Conservation (phyloP, 2,797 vertebrate genomes). For the Graptemys geographica region DNA sequence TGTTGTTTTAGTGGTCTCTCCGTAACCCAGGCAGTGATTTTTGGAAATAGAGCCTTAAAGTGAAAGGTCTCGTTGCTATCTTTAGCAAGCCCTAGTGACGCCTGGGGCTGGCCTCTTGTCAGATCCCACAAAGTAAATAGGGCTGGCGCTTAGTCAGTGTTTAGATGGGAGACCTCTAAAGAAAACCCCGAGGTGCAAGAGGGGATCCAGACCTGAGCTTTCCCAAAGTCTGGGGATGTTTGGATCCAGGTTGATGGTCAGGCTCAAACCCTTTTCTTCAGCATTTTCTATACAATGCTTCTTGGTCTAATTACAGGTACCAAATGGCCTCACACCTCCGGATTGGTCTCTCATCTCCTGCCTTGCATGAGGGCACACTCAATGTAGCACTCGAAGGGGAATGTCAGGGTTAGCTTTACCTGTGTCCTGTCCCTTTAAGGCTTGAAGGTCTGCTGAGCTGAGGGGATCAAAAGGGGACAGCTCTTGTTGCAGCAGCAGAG, state of each 20-base stretch:
- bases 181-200: not conserved
- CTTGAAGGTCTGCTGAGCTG: no score
- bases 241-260: not conserved
- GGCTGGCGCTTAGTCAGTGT: not conserved
- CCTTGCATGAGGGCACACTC: not conserved
- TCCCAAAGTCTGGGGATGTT: not conserved
- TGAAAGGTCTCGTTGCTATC: not conserved
- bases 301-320: not conserved
- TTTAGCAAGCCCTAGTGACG: no score
- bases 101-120: no score
- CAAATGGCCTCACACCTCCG: not conserved
- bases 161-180: not conserved
- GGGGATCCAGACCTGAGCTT: not conserved
- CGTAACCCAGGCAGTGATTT: accelerated
- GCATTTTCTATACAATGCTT: not conserved
- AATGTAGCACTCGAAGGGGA: not conserved
- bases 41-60: not conserved
- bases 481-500: no score
- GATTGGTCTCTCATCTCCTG: not conserved
- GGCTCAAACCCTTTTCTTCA: not conserved
- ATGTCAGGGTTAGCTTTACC: not conserved
- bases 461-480: not conserved
- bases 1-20: no score
- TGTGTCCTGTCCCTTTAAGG: not conserved
- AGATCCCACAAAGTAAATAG: not conserved